These are phyloP conservation scores for Zosterops japonicus DNA, from an alignment of 2,113 vertebrate genomes.

Conservation along the genomic window DNA sequence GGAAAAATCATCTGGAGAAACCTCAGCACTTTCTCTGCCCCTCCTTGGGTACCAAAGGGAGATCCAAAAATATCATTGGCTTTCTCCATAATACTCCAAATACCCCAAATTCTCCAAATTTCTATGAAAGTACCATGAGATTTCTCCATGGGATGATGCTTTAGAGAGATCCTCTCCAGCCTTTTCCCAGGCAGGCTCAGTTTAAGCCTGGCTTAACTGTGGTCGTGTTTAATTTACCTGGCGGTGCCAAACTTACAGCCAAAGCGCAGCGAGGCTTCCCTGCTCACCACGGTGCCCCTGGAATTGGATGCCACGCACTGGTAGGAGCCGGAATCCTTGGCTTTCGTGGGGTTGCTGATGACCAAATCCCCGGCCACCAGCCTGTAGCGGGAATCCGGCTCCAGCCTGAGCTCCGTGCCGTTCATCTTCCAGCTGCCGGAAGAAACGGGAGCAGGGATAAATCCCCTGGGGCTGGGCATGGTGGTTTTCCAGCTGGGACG, in stretches of 20 bases:
- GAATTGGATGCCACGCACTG: conserved; percentile 92
- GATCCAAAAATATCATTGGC: not conserved
- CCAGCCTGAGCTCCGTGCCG: conserved; percentile 85
- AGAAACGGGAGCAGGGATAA: not conserved
- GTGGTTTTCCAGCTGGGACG: not conserved
- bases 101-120: not conserved
- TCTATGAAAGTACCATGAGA: fast-evolving
- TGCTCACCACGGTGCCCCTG: conserved; percentile 90
- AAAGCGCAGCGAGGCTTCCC: conserved; percentile 89
- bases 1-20: not conserved
- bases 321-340: conserved; percentile 88
- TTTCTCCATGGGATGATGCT: not conserved
- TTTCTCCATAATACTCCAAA: not conserved
- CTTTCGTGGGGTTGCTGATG: conserved; percentile 83
- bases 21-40: fast-evolving
- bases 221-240: not conserved
- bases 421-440: conserved; percentile 90
- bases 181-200: fast-evolving
- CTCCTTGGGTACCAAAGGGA: not conserved
- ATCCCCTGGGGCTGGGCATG: not conserved
- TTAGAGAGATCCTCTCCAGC: not conserved
- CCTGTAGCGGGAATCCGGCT: conserved; percentile 81
- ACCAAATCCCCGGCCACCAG: conserved; percentile 91
- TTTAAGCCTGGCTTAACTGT: not conserved
- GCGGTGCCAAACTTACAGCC: conserved; percentile 85